phyloP scores from a whole-genome alignment of 1,140 invertebrate genomes.

The Thaumatotibia leucotreta region DNA sequence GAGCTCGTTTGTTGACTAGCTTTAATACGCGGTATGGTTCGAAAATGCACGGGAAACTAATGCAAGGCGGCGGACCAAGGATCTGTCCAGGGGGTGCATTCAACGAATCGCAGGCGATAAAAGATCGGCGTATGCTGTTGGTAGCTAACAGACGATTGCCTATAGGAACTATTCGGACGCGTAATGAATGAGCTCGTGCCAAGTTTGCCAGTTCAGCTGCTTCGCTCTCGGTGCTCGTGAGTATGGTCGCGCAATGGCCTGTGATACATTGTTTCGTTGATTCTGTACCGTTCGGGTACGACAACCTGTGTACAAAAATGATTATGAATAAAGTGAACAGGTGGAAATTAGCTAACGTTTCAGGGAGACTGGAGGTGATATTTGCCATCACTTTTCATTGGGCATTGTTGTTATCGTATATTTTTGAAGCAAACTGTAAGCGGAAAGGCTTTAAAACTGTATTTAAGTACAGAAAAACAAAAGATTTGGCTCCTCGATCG shows the following conservation, averaged over 20 bases:
- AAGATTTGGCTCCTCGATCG: too few relatives aligned
- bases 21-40: slow-evolving; percentile 46
- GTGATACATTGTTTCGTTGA: slow-evolving; percentile 24
- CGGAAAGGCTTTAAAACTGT: too few relatives aligned
- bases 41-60: slow-evolving; percentile 32
- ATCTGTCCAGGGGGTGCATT: background rate
- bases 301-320: background rate
- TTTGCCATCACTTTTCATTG: too few relatives aligned
- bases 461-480: too few relatives aligned
- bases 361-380: too few relatives aligned
- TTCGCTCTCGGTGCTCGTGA: slow-evolving; percentile 36
- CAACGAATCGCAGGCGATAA: slow-evolving; percentile 29
- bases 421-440: too few relatives aligned
- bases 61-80: slow-evolving; percentile 43
- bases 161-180: slow-evolving; percentile 23
- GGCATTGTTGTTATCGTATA: too few relatives aligned
- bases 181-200: slow-evolving; percentile 16
- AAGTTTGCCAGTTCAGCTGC: slow-evolving; percentile 23
- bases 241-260: slow-evolving; percentile 33
- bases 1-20: slow-evolving; percentile 29
- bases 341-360: background rate
- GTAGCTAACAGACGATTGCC: slow-evolving; percentile 20
- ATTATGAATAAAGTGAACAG: too few relatives aligned
- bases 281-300: background rate
- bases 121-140: background rate